These are phyloP conservation scores for Thaumatotibia leucotreta DNA, from an alignment of 1,140 invertebrate genomes.

Conservation along the genomic window DNA sequence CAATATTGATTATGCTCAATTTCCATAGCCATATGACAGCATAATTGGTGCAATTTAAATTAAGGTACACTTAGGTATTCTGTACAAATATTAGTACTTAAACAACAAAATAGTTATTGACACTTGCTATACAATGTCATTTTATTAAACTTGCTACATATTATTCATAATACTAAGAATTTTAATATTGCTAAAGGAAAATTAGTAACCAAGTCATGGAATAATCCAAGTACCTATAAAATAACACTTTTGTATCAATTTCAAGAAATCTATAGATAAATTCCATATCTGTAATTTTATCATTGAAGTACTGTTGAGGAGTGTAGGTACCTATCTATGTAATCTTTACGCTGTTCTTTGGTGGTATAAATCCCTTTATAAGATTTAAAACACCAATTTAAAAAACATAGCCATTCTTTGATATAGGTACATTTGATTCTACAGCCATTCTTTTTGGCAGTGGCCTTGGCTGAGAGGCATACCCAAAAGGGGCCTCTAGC, in stretches of 20 bases:
- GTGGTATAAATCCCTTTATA: neutral
- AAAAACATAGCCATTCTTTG: neutral
- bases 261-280: neutral
- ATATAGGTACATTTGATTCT: neutral
- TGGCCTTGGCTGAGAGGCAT: conserved; percentile 28
- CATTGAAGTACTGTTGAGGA: neutral
- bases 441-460: neutral
- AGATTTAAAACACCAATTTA: no score
- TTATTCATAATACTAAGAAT: neutral
- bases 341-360: neutral
- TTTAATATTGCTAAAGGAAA: neutral
- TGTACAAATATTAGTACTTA: no score
- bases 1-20: no score
- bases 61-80: no score
- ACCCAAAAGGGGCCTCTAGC: conserved; percentile 41
- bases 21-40: no score
- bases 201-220: neutral
- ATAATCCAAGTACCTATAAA: neutral
- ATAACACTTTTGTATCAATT: neutral
- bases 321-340: neutral
- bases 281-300: conserved; percentile 4
- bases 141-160: no score
- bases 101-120: no score
- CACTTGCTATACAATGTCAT: no score
- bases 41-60: no score